A percentile compares a stretch with the other conserved stretches of the same genome.
Evolutionary conservation across 2,888 invertebrate species (phyloP).

Genomic region (Sacculina carcini): DNA sequence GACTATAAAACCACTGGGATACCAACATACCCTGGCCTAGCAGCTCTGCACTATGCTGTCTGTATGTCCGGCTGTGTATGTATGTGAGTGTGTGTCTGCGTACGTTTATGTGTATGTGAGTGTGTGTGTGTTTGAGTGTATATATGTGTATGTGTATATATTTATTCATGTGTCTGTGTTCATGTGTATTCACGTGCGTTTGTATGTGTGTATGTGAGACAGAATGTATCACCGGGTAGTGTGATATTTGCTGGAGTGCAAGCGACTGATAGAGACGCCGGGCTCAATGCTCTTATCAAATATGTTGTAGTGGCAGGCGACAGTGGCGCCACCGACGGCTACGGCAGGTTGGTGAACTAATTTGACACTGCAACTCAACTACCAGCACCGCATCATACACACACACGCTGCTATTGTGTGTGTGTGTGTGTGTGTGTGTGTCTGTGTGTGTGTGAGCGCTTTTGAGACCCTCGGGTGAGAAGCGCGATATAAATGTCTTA

Average conservation of each 20-base stretch:
- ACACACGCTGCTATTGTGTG: too few species aligned
- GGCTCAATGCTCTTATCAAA: conserved; percentile 63
- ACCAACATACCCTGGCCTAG: neutral
- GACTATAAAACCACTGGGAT: neutral
- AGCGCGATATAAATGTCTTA: too few species aligned
- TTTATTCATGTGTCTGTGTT: neutral
- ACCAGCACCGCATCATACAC: too few species aligned
- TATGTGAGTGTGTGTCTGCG: too few species aligned
- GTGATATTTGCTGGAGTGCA: neutral
- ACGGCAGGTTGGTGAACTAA: conserved; percentile 22
- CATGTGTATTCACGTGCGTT: neutral
- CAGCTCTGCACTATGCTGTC: too few species aligned
- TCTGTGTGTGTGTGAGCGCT: too few species aligned
- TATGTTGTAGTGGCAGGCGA: conserved; percentile 51
- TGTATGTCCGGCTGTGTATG: too few species aligned
- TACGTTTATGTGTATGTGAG: too few species aligned
- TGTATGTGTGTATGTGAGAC: neutral
- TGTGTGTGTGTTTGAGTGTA: too few species aligned
- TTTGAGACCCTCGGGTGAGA: too few species aligned
- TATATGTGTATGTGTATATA: too few species aligned
- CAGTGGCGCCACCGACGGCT: conserved; percentile 14
- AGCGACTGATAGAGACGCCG: conserved; percentile 24
- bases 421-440: too few species aligned
- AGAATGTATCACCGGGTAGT: neutral
- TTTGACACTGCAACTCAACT: conserved; percentile 28